Base-by-base conservation (phyloP, 2,888 invertebrate genomes). In the Morpho deidamia region DNA sequence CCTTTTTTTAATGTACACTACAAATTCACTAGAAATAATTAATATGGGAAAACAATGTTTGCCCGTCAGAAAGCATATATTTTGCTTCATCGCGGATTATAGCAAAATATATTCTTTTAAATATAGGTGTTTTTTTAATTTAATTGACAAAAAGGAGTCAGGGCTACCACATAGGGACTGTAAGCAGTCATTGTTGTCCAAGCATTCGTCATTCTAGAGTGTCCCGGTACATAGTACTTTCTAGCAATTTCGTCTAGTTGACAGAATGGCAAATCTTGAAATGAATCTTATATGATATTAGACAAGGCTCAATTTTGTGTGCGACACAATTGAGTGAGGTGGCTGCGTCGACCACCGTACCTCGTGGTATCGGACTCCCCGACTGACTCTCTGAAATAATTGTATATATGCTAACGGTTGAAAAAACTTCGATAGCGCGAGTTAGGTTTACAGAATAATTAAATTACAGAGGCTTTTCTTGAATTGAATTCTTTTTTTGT, bases 241-340 rank as follows among this genome's bases (percentile, higher is more conserved):
- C 84, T 83, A 83, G 82, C 80, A 72, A 79, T 78, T 80, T 71
- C 71, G 71, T 82, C 81, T 83, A 83, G 81, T 79, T 74, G 78
- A 82, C 82, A 81, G 84, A 83, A 83, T 84, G 83, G 84, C 83
- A 84, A 84, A 84, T 76, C 71, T 83, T 84, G 83, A 84, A 83
- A 75, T 73, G 62, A 64, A 62, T 66, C 66, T 67, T 70, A 65
- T 67, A 63, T 63, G 65, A 67, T 68, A 63, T 66, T 70, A 63
- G 66, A 65, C 71, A 67, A 65, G 67, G 72, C 68, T 67, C 71
- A 70, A 69, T 66, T 74, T 70, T 69, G 69, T 71, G 76, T 66
- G 63, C 55, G 56, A 67, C 77, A 78, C 82, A 81, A 11, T 75
- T 73, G 55, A 54, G 68, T 70, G 69, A 59, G 57, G 73, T 73